Percentiles rank a stretch among this genome's conserved stretches.
phyloP scores from a whole-genome alignment of 2,113 vertebrate species.

The Tenebrosternarchus preto region DNA sequence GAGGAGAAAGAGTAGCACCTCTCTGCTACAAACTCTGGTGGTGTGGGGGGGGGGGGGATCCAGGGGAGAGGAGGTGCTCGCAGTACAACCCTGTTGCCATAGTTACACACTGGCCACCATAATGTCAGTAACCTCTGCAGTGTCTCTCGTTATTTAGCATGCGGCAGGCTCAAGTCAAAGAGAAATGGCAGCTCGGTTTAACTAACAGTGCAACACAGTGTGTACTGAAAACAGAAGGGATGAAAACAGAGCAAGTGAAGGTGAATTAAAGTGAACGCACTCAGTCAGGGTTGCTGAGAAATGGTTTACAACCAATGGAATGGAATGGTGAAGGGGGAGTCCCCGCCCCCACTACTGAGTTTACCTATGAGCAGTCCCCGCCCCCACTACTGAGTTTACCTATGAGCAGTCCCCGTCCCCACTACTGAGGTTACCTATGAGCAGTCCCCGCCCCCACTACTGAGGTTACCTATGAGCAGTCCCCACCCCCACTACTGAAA shows the following conservation, averaged over 20 bases:
- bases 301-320: too few species aligned
- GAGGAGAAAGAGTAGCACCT: too few species aligned
- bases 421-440: constrained; percentile 81
- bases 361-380: constrained; percentile 84
- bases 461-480: constrained; percentile 84
- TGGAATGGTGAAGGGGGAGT: too few species aligned
- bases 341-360: not conserved
- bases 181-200: not conserved
- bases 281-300: too few species aligned
- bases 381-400: constrained; percentile 69
- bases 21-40: too few species aligned
- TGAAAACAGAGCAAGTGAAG: too few species aligned
- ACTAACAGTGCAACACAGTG: not conserved
- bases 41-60: too few species aligned
- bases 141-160: not conserved
- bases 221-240: not conserved
- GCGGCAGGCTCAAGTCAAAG: not conserved
- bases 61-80: not conserved
- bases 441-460: constrained; percentile 55
- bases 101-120: constrained; percentile 26
- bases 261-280: too few species aligned
- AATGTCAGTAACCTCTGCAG: constrained; percentile 40
- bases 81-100: constrained; percentile 34
- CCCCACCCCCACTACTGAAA: not conserved
- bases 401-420: constrained; percentile 75